Evolutionary conservation across 2,113 vertebrate genomes (phyloP).

Genomic region (Hippocampus zosterae): DNA sequence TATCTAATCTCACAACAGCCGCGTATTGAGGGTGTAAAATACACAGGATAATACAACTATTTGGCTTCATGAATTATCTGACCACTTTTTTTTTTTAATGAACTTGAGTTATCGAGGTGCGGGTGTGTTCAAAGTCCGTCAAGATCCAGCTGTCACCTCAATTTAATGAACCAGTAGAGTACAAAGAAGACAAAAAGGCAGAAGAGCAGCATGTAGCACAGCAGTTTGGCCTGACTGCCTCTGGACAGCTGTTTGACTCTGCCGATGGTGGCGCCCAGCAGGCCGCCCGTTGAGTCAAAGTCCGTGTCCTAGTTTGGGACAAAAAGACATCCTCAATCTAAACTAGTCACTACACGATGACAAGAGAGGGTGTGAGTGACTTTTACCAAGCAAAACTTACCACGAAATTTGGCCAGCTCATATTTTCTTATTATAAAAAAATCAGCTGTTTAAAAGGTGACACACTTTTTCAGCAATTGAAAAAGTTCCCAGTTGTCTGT

Average conservation of each 20-base stretch:
- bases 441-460: too few species aligned
- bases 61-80: not conserved
- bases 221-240: conserved; percentile 90
- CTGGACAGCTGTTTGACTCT: conserved; percentile 86
- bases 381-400: too few species aligned
- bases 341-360: not conserved
- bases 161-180: conserved; percentile 92
- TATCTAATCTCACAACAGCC: not conserved
- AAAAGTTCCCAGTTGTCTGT: too few species aligned
- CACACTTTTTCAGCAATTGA: too few species aligned
- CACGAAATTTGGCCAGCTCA: too few species aligned
- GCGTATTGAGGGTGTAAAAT: not conserved
- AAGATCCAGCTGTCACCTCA: conserved; percentile 63
- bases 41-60: not conserved
- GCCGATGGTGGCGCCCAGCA: conserved; percentile 89
- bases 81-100: not conserved
- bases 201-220: conserved; percentile 95
- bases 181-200: conserved; percentile 91
- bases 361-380: too few species aligned
- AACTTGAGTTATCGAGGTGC: conserved; percentile 14
- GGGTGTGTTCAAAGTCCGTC: conserved; percentile 12
- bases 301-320: conserved; percentile 79
- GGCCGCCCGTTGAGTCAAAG: conserved; percentile 90
- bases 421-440: too few species aligned
- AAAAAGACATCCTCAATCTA: not conserved